Conservation (phyloP, 2,113 vertebrate species). For the Chrysochloris asiatica region DNA sequence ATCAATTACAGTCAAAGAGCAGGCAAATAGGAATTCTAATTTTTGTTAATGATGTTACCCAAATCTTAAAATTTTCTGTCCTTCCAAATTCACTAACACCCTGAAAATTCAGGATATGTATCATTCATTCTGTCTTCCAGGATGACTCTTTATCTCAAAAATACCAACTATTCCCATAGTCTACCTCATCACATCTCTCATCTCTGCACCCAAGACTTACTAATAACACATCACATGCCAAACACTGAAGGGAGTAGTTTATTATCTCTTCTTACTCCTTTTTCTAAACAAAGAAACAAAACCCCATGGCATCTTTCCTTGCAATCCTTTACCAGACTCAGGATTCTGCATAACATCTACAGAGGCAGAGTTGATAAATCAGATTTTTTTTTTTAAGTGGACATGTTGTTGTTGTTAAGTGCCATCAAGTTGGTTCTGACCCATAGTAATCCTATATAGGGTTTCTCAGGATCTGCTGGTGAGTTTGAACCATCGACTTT, state of each 20-base stretch:
- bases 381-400: too few species aligned
- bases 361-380: background rate
- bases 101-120: background rate
- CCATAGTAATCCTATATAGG: too few species aligned
- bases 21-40: background rate
- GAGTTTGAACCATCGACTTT: too few species aligned
- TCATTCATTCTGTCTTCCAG: background rate
- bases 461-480: too few species aligned
- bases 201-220: background rate
- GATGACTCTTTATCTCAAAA: background rate
- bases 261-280: background rate
- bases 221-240: background rate
- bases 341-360: background rate
- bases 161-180: background rate
- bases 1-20: background rate
- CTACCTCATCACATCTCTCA: background rate
- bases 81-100: background rate
- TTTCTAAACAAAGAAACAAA: background rate
- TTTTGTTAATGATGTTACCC: background rate
- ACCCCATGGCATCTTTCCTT: background rate
- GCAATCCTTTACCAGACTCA: background rate
- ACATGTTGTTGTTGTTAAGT: too few species aligned
- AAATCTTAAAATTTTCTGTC: background rate
- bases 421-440: too few species aligned
- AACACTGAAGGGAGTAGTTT: background rate